Conservation (phyloP, 2,797 vertebrate species). For the Apogon talboti region DNA sequence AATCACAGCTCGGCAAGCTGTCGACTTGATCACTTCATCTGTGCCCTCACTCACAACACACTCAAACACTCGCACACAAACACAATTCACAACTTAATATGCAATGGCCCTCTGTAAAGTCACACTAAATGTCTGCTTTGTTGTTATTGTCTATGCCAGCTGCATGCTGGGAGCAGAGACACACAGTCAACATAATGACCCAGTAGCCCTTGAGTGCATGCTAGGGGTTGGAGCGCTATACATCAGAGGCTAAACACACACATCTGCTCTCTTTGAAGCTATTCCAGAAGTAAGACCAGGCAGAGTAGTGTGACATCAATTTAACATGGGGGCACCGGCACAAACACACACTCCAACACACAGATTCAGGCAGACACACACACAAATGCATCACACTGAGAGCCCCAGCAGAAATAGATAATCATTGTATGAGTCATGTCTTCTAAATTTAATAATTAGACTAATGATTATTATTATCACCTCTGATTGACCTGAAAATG, state of each 20-base stretch:
- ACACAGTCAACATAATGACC: constrained; percentile 63
- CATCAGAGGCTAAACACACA: constrained; percentile 64
- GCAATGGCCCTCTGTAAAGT: constrained; percentile 55
- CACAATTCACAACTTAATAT: constrained; percentile 43
- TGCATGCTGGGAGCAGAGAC: constrained; percentile 68
- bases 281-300: constrained; percentile 29
- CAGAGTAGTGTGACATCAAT: constrained; percentile 37
- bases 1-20: constrained; percentile 81
- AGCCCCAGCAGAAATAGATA: constrained; percentile 43
- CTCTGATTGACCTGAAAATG: constrained; percentile 71
- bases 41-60: constrained; percentile 57
- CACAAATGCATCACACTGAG: constrained; percentile 2
- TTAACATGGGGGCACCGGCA: constrained; percentile 41
- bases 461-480: constrained; percentile 70
- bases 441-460: constrained; percentile 71
- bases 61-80: constrained; percentile 37
- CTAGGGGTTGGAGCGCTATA: constrained; percentile 33
- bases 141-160: constrained; percentile 67
- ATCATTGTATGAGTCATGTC: constrained; percentile 58
- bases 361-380: not conserved
- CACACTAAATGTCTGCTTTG: constrained; percentile 73
- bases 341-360: constrained; percentile 12
- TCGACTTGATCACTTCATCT: constrained; percentile 81
- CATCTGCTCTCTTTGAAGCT: constrained; percentile 55
- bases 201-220: constrained; percentile 56